A percentile compares a stretch with the other conserved stretches of the same genome.
Conservation (phyloP, 2,888 invertebrate genomes). For the Empis stercorea region DNA sequence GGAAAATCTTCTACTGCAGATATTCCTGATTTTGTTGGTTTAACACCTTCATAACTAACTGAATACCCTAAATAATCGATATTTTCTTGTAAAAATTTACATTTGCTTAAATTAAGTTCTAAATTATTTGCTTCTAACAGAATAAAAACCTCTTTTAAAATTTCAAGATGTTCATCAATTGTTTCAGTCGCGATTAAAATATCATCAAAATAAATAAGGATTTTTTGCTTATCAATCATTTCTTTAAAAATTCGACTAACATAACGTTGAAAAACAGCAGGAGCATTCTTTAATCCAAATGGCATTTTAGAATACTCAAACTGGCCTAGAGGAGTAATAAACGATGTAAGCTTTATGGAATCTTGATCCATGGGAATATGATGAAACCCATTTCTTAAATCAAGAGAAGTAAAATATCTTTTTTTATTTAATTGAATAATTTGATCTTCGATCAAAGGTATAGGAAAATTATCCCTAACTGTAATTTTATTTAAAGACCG, state of each 20-base stretch:
- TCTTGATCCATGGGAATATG: slow-evolving; percentile 13
- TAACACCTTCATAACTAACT: slow-evolving; percentile 5
- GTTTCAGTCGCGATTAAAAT: slow-evolving; percentile 9
- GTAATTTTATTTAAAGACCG: slow-evolving; percentile 12
- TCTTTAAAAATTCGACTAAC: slow-evolving; percentile 1
- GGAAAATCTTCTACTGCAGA: slow-evolving; percentile 7
- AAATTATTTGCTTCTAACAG: background rate
- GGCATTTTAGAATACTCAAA: too few species aligned
- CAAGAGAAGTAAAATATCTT: slow-evolving; percentile 12
- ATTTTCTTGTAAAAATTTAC: background rate
- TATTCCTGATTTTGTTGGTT: slow-evolving; percentile 7
- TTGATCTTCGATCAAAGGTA: slow-evolving; percentile 6
- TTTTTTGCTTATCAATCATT: slow-evolving; percentile 10
- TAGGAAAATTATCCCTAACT: slow-evolving; percentile 11
- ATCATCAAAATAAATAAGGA: slow-evolving; percentile 17
- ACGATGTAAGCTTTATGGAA: slow-evolving; percentile 13
- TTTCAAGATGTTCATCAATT: slow-evolving; percentile 8
- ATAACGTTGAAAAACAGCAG: too few species aligned
- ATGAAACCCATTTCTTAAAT: slow-evolving; percentile 15
- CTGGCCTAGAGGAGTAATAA: too few species aligned
- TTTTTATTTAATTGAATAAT: slow-evolving; percentile 11
- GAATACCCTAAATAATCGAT: background rate
- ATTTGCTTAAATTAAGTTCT: background rate
- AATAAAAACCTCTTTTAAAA: slow-evolving; percentile 8
- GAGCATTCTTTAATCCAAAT: too few species aligned